Base-by-base conservation (phyloP, 2,797 vertebrate species). In the Lophius americanus region DNA sequence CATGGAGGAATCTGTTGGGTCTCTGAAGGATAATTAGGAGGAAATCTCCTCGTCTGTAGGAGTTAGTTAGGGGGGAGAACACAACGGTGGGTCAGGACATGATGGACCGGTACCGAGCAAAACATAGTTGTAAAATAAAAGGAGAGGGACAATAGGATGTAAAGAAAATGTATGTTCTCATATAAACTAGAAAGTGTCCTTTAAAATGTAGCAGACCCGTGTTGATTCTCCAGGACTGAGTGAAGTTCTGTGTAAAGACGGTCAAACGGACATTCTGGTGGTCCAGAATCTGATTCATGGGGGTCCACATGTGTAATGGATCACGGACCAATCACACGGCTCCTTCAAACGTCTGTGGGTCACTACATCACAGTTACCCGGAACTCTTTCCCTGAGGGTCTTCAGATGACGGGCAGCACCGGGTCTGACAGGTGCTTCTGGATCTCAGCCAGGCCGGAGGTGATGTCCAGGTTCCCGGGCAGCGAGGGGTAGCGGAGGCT, bases 351-450 rank as follows among this genome's bases (percentile, higher is more conserved):
- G 50, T 68, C 64, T 64, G 9, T 41, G 52, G 50, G 43, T 0
- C 63, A 57, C 58, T 36, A 44, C 39, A 58, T 64, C 63, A 47
- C 36, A 41, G 41, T 42, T 32, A 50, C n/a, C n/a, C 8, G 7
- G 2, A 43, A 33, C 7, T 23, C 4, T 53, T 5, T 41, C 1
- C 7, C 14, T 12, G 38, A 37, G 10, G 37, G 13, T 42, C n/a
- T 9, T 88, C 68, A 90, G 64, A 41, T 76, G 61, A 83, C 61
- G 1, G 92, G 85, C 54, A 97, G 92, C 75, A 89, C 89, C 0
- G 96, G 96, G 75, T 98, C 96, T 48, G 96, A 99, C 74, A 91
- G 86, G 51, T 96, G 94, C 90, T 94, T 96, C 87, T 95, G 95
- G 84, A 95, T 93, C 81, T 94, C 93, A 49, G 88, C 75, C 51